Evolutionary conservation across 2,888 invertebrate species (phyloP).

Genomic region (Melangyna quadrimaculata): DNA sequence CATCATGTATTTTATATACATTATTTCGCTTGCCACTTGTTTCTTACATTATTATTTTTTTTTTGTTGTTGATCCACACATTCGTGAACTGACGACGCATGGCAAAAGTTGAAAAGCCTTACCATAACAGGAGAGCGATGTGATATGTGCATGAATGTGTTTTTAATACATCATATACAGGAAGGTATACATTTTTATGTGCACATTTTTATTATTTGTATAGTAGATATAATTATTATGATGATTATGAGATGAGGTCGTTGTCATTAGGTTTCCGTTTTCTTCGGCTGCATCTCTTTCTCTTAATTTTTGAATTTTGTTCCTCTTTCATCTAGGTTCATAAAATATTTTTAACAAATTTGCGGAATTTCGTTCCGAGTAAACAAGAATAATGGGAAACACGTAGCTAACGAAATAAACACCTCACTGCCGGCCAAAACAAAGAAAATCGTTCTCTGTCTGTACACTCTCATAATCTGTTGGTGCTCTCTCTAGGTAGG

Average conservation of each 20-base stretch:
- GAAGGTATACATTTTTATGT: no score
- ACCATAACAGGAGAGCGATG: constrained; percentile 52
- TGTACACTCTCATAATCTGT: not conserved
- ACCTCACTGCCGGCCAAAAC: constrained; percentile 37
- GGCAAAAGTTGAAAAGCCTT: constrained; percentile 64
- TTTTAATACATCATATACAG: not conserved
- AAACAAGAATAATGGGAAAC: constrained; percentile 23
- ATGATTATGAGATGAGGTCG: constrained; percentile 67
- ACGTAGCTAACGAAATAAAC: constrained; percentile 42
- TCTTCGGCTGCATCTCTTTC: constrained; percentile 15
- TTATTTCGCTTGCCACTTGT: constrained; percentile 57
- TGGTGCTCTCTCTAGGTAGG: not conserved
- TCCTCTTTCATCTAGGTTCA: not conserved
- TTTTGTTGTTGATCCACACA: constrained; percentile 24
- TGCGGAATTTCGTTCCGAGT: constrained; percentile 29
- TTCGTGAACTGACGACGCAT: constrained; percentile 57
- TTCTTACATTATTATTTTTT: constrained; percentile 26
- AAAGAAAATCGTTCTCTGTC: constrained; percentile 20
- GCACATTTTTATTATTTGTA: no score
- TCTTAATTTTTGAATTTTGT: constrained; percentile 3
- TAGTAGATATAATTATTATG: constrained; percentile 31
- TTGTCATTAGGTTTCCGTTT: constrained; percentile 65
- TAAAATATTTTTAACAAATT: constrained; percentile 29
- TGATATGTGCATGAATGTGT: not conserved
- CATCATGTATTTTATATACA: not conserved